Evolutionary conservation across 1,140 invertebrate genomes (phyloP).

Genomic region (Scaptomyza montana): DNA sequence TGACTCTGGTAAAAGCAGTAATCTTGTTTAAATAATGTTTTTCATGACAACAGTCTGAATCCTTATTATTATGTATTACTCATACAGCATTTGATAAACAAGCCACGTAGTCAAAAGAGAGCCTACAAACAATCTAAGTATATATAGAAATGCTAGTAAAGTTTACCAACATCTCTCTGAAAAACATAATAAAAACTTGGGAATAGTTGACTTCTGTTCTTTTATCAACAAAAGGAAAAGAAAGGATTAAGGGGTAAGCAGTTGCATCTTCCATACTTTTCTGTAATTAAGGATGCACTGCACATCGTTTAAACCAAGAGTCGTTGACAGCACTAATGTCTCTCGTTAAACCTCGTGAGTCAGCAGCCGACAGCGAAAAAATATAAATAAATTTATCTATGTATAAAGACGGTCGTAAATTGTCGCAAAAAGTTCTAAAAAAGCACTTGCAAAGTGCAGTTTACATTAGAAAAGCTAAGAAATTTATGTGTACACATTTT

Average conservation of each 20-base stretch:
- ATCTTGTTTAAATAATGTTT: conserved; percentile 16
- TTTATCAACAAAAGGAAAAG: conserved; percentile 15
- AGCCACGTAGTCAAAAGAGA: conserved; percentile 41
- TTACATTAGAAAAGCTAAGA: conserved; percentile 54
- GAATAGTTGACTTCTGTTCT: conserved; percentile 39
- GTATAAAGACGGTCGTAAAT: conserved; percentile 58
- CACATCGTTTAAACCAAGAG: conserved; percentile 60
- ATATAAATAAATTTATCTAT: conserved; percentile 59
- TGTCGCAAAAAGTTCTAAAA: conserved; percentile 21
- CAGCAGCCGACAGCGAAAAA: conserved; percentile 27
- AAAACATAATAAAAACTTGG: conserved; percentile 59
- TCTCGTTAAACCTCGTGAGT: conserved; percentile 52
- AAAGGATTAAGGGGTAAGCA: background rate
- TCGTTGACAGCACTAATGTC: conserved; percentile 69
- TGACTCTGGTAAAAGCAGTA: background rate
- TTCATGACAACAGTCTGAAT: conserved; percentile 2
- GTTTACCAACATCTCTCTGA: conserved; percentile 37
- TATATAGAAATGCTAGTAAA: conserved; percentile 30
- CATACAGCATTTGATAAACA: conserved; percentile 30
- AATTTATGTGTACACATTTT: conserved; percentile 26
- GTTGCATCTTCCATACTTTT: conserved; percentile 14
- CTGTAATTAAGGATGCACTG: conserved; percentile 76
- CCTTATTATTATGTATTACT: conserved; percentile 25
- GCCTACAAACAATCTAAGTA: conserved; percentile 14
- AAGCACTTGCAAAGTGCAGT: conserved; percentile 55